Percentiles rank a stretch among this genome's conserved stretches.
These are phyloP conservation scores for Stomatorhinus walkeri DNA, from an alignment of 2,797 vertebrate genomes.

Conservation along the genomic window DNA sequence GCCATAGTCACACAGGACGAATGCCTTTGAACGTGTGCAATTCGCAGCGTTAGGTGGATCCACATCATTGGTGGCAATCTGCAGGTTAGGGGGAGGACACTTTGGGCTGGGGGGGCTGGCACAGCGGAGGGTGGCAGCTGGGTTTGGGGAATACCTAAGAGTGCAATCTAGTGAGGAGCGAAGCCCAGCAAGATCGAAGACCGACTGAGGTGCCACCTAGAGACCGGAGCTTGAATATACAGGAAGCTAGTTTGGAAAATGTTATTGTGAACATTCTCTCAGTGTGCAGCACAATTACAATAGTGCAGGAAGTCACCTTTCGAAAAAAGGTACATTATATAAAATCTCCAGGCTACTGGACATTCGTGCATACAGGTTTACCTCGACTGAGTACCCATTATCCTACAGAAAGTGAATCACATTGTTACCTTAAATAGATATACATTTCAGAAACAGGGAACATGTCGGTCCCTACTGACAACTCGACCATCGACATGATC, in stretches of 20 bases:
- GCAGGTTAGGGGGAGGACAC: not conserved
- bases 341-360: not conserved
- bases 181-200: not conserved
- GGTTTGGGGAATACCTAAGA: not conserved
- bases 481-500: not conserved
- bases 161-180: not conserved
- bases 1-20: not conserved
- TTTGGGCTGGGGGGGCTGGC: not conserved
- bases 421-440: not conserved
- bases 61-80: not conserved
- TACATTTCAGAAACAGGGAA: not conserved
- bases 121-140: not conserved
- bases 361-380: not conserved
- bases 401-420: not conserved
- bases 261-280: not conserved
- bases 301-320: slow-evolving; percentile 10
- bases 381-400: not conserved
- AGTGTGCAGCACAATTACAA: not conserved
- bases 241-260: slow-evolving; percentile 15
- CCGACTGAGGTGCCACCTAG: not conserved
- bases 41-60: not conserved
- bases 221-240: not conserved
- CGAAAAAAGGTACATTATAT: not conserved
- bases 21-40: slow-evolving; percentile 6
- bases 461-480: not conserved